Conservation (phyloP, 1,140 invertebrate genomes). For the Eumeta japonica region DNA sequence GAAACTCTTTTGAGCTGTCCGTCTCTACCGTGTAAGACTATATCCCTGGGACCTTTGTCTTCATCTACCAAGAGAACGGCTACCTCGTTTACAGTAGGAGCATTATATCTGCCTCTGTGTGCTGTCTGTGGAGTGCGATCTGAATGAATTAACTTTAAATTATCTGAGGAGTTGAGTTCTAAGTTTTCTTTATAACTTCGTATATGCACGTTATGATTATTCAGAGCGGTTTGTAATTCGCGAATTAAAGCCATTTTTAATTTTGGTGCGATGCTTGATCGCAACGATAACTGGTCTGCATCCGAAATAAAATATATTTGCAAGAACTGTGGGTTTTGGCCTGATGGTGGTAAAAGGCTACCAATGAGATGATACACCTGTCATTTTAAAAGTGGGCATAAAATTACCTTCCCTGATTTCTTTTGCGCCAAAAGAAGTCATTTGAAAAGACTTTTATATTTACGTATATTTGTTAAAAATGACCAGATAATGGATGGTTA, state of each 20-base stretch:
- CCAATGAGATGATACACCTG: no score
- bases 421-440: constrained; percentile 18
- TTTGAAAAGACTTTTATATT: constrained; percentile 16
- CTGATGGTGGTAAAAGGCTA: constrained; percentile 14
- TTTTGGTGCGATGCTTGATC: constrained; percentile 15
- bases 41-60: no score
- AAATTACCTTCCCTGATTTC: no score
- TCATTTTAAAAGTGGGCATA: no score
- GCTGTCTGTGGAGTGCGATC: constrained; percentile 26
- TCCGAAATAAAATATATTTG: constrained; percentile 17
- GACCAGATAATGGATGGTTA: constrained; percentile 14
- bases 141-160: constrained; percentile 24
- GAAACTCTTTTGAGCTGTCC: no score
- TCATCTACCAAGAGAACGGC: no score
- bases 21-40: no score
- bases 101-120: constrained; percentile 32
- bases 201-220: constrained; percentile 15
- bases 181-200: constrained; percentile 21
- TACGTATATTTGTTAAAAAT: constrained; percentile 18
- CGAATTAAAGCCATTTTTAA: constrained; percentile 21
- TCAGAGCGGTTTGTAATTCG: constrained; percentile 18
- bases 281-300: constrained; percentile 16
- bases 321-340: constrained; percentile 13
- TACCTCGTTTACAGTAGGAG: constrained; percentile 28
- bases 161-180: constrained; percentile 17